Conservation (phyloP, 2,797 vertebrate species). For the Helicolenus hilgendorfi region DNA sequence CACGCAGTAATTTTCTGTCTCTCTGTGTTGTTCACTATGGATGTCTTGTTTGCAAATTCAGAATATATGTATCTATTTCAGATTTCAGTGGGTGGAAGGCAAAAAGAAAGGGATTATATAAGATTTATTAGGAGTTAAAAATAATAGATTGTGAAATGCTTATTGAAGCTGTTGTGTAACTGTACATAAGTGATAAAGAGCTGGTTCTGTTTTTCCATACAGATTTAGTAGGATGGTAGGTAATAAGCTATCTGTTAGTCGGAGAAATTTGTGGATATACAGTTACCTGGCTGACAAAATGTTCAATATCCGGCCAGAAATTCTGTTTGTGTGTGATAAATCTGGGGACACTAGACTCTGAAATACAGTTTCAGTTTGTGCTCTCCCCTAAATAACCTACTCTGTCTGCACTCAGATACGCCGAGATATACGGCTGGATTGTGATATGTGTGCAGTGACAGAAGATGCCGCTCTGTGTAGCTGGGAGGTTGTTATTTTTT, state of each 20-base stretch:
- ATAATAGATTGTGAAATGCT: conserved; percentile 15
- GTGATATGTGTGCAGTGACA: background rate
- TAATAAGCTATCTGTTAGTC: background rate
- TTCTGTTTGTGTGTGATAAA: conserved; percentile 22
- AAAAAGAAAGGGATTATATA: conserved; percentile 2
- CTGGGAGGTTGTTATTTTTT: background rate
- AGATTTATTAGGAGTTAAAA: background rate
- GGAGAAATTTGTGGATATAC: background rate
- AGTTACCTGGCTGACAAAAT: background rate
- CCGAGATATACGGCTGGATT: conserved; percentile 34
- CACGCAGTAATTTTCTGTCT: background rate
- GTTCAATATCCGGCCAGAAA: conserved; percentile 2
- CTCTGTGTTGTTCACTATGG: background rate
- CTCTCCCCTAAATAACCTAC: conserved; percentile 37
- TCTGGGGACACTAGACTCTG: conserved; percentile 8
- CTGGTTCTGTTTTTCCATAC: background rate
- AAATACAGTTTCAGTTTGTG: conserved; percentile 17
- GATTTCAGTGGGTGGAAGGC: background rate
- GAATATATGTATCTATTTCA: background rate
- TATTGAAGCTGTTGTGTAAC: background rate
- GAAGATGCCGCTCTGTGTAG: conserved; percentile 7
- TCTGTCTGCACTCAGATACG: conserved; percentile 22
- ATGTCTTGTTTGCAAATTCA: background rate
- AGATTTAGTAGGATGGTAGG: background rate
- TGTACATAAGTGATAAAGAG: background rate